Conservation (phyloP, 2,888 invertebrate species). For the Cheilosia scutellata region DNA sequence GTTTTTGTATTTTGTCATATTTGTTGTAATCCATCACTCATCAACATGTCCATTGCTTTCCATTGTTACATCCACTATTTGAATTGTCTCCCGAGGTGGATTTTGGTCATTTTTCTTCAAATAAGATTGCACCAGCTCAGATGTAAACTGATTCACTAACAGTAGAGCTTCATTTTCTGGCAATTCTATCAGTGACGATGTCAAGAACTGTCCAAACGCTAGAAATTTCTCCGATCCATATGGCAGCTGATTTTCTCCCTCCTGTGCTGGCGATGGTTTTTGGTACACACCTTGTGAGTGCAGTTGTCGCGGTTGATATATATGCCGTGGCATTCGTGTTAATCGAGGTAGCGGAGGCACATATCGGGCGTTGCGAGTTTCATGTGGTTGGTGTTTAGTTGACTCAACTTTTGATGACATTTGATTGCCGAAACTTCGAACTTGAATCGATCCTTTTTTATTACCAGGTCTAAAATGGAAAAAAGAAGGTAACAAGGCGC, state of each 20-base stretch:
- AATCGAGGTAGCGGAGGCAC: constrained; percentile 1
- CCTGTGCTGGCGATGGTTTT: constrained; percentile 16
- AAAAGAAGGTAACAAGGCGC: not conserved
- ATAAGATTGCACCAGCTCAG: constrained; percentile 78
- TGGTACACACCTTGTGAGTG: constrained; percentile 33
- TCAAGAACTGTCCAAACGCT: constrained; percentile 80
- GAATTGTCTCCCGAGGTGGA: not conserved
- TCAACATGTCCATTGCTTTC: constrained; percentile 43
- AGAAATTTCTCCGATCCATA: constrained; percentile 78
- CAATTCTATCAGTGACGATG: constrained; percentile 80
- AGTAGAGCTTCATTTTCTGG: constrained; percentile 79
- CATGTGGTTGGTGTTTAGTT: not conserved
- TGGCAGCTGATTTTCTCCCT: not conserved
- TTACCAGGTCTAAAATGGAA: constrained; percentile 41
- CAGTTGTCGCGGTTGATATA: constrained; percentile 2
- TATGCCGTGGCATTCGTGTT: constrained; percentile 39
- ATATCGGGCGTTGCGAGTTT: not conserved
- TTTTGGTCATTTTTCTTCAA: constrained; percentile 33
- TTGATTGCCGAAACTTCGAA: constrained; percentile 40
- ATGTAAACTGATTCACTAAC: constrained; percentile 80
- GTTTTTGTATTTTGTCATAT: not conserved
- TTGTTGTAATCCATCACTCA: constrained; percentile 16
- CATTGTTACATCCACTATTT: not conserved
- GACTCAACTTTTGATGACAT: constrained; percentile 16
- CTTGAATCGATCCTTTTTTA: constrained; percentile 34